Base-by-base conservation (phyloP, 2,888 invertebrate species). In the Xylophagus ater region DNA sequence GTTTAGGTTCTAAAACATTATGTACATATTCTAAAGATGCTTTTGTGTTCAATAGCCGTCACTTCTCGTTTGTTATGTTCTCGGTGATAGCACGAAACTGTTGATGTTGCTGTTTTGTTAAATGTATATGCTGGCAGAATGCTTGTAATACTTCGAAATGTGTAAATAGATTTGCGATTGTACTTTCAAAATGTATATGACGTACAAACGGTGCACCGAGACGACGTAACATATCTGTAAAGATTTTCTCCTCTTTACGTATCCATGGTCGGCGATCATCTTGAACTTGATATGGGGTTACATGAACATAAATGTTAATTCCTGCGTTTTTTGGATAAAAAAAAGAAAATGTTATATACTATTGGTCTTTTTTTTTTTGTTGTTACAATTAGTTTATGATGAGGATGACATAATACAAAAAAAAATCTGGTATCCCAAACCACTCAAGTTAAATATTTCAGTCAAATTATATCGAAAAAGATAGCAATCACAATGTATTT, bases 241-340 rank as follows among this genome's bases (percentile, higher is more conserved):
- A 92, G 1, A 71, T 66, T 51, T 74, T 76, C 60, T 90, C 86
- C 63, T 92, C 89, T 47, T 78, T 74, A 10, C 80, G 76, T 55
- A 92, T 85, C 86, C 88, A 89, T 7, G 83, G 82, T 39, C 89
- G 70, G 19, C 76, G 70, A 44, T 77, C 74, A 58, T 89, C 88
- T 47, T 73, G 70, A 38, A 89, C 77, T 66, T 92, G 90, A 66
- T 90, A 90, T n/a, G 89, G 89, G 28, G 88, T 85, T 40, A 92
- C 84, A 64, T 90, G 87, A 25, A 88, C 73, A 55, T 74, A 76
- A 37, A 87, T 69, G 47, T 73, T 70, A 52, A 86, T 75, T 35
- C 73, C 83, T 82, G 47, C 31, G 44, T 43, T 17, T 8, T 10
- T 15, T 40, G 34, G 24, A 39, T 25, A 32, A 15, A 23, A 29